Conservation (phyloP, 2,113 vertebrate genomes). For the Etheostoma cragini region DNA sequence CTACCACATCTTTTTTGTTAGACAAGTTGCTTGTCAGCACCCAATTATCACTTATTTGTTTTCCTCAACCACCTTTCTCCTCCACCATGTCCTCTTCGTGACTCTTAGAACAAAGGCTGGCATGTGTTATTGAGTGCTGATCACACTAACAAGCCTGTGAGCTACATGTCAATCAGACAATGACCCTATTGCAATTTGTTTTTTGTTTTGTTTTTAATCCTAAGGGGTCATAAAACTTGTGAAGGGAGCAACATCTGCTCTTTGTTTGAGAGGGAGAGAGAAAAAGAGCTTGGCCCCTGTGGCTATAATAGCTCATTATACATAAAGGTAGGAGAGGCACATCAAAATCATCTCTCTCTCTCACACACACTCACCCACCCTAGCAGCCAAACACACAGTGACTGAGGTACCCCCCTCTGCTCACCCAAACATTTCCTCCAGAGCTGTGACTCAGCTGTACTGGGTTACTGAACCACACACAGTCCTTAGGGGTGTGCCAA, state of each 20-base stretch:
- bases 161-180: constrained; percentile 33
- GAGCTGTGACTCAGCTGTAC: constrained; percentile 39
- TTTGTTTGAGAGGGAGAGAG: constrained; percentile 13
- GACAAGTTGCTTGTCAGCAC: constrained; percentile 63
- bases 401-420: constrained; percentile 38
- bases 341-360: constrained; percentile 20
- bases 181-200: constrained; percentile 5
- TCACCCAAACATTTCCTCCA: constrained; percentile 36
- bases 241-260: constrained; percentile 43
- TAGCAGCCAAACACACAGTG: constrained; percentile 41
- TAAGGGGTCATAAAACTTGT: constrained; percentile 19
- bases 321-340: constrained; percentile 42
- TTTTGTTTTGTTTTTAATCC: constrained; percentile 1
- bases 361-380: constrained; percentile 11
- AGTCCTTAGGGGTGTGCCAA: constrained; percentile 30
- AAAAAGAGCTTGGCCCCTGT: constrained; percentile 32
- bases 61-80: constrained; percentile 33
- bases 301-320: constrained; percentile 64
- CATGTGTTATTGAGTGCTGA: constrained; percentile 3
- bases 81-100: constrained; percentile 23
- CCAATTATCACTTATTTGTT: constrained; percentile 74
- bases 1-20: constrained; percentile 34
- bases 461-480: constrained; percentile 43
- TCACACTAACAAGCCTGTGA: constrained; percentile 10
- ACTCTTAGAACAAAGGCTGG: constrained; percentile 16